Evolutionary conservation across 2,113 vertebrate genomes (phyloP).

Genomic region (Marmota monax): DNA sequence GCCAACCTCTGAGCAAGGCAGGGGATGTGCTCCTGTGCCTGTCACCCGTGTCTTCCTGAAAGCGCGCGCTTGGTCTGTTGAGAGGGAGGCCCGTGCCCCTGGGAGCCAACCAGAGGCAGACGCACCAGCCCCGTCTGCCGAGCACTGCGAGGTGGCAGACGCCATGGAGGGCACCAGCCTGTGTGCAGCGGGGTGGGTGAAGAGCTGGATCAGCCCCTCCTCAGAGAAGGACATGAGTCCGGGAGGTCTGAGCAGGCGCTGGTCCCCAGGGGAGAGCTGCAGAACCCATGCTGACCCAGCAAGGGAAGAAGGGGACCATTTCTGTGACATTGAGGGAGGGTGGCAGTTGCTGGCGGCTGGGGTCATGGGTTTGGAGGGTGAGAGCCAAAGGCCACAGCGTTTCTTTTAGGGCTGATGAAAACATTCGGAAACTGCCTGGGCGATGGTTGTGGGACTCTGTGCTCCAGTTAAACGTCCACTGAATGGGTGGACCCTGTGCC

Average conservation of each 20-base stretch:
- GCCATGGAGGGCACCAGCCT: background rate
- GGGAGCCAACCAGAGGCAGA: background rate
- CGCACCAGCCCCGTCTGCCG: background rate
- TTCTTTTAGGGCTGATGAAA: background rate
- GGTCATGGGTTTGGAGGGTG: background rate
- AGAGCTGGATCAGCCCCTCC: background rate
- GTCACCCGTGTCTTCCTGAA: background rate
- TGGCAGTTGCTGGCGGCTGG: no score
- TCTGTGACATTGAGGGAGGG: background rate
- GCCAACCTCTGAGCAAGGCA: background rate
- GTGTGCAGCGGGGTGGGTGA: rapidly evolving
- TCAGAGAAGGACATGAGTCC: no score
- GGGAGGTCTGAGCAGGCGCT: no score
- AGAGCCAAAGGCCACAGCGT: background rate
- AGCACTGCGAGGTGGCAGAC: background rate
- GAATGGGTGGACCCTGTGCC: background rate
- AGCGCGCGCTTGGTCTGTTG: background rate
- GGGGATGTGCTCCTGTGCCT: no score
- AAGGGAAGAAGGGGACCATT: background rate
- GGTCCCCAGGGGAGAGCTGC: no score
- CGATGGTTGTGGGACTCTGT: background rate
- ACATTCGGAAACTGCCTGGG: background rate
- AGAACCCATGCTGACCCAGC: background rate
- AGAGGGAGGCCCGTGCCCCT: background rate
- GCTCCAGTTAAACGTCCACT: background rate